Evolutionary conservation across 2,113 vertebrate species (phyloP), one percentile per base, ranked within the genome.

Genomic region (Osmerus eperlanus): DNA sequence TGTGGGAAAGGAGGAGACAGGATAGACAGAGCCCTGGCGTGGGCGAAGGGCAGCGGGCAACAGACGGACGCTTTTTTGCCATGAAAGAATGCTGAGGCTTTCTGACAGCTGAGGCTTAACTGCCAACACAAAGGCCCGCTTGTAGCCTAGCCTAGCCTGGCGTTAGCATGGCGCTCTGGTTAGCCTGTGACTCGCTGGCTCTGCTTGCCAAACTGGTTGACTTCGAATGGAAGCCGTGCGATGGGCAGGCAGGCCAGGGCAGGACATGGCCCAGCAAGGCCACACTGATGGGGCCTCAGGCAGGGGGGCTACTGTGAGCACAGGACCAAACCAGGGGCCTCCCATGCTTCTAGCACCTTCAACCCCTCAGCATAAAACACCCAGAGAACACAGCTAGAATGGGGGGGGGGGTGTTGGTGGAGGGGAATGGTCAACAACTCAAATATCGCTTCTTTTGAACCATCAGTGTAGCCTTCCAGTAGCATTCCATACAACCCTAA

Each of bases 61-160:
- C 65, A 68, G 85, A 90, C 79, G 62, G 64, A 82, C 58, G 51
- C 74, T 74, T 73, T 73, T 81, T 79, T 85, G 78, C 81, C 73
- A 60, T 67, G 73, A 81, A 89, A 77, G 87, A 91, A 88, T 87
- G 86, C 78, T 87, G 88, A 90, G 79, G 83, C 82, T 77, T 90
- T 87, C 80, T 83, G 84, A 88, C 90, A 91, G 87, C 87, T 91
- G 90, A 74, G 81, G 83, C 80, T 88, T 85, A 86, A 84, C 86
- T 79, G 74, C 62, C 71, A 25, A 77, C 83, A 90, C 85, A 90
- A 90, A 87, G 85, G 77, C 73, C 79, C 3, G 81, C 78, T 81
- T 90, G 87, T 87, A 63, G 80, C 73, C 54, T 70, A 7, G 71
- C 61, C 76, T 71, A 25, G 61, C 16, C 59, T 61, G 74, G 53